Evolutionary conservation across 1,140 invertebrate species (phyloP).

Genomic region (Hylaeus volcanicus): DNA sequence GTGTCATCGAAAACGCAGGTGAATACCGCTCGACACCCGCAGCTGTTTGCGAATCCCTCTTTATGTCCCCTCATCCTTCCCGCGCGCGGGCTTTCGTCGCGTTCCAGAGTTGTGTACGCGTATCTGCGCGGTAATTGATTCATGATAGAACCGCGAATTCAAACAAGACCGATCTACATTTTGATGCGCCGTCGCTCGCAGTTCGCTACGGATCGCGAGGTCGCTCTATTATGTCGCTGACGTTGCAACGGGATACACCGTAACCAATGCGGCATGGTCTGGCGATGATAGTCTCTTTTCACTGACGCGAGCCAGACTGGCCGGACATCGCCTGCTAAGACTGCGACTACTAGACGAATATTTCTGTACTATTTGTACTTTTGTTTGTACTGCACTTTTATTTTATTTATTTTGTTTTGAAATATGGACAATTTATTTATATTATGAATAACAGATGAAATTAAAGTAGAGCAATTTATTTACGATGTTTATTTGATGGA

Average conservation of each 20-base stretch:
- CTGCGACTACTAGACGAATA: no score
- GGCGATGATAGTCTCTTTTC: slow-evolving; percentile 58
- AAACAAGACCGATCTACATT: slow-evolving; percentile 73
- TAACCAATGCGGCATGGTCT: slow-evolving; percentile 49
- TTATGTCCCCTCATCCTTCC: slow-evolving; percentile 59
- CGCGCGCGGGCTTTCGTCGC: slow-evolving; percentile 66
- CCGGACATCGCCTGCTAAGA: background rate
- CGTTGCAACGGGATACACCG: slow-evolving; percentile 60
- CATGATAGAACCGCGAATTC: slow-evolving; percentile 75
- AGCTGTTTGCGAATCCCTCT: slow-evolving; percentile 46
- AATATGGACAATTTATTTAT: no score
- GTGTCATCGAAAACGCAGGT: slow-evolving; percentile 37
- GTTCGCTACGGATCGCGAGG: slow-evolving; percentile 54
- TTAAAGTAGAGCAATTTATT: no score
- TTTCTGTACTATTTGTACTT: no score
- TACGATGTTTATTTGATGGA: no score
- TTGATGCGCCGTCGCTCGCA: slow-evolving; percentile 65
- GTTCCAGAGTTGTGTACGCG: slow-evolving; percentile 69
- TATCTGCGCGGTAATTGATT: slow-evolving; percentile 76
- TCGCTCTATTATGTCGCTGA: slow-evolving; percentile 59
- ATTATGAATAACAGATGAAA: no score
- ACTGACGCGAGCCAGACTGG: slow-evolving; percentile 6
- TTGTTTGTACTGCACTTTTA: no score
- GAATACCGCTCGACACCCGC: background rate
- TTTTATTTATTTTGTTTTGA: no score